Evolutionary conservation across 2,888 invertebrate genomes (phyloP), one percentile per base, ranked within the genome.

Genomic region (Graphium colonna): DNA sequence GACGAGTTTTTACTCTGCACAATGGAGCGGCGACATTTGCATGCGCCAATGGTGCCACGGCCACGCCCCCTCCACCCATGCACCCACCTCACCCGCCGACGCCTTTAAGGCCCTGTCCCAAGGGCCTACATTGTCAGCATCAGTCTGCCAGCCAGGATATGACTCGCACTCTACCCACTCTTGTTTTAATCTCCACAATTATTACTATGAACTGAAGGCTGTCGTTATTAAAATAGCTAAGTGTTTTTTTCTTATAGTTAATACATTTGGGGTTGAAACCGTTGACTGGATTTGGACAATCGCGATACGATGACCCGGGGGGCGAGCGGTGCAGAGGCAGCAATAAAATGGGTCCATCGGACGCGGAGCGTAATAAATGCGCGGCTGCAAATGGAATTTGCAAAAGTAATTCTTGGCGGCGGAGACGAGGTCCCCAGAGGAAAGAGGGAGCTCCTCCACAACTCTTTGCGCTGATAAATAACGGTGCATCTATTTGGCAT

Each of bases 11-110:
- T 80, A 53, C 48, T 57, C 51, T 61, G 68, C 70, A 82, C 82
- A 82, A 82, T 80, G 77, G 81, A 75, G 52, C 45, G 63, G 61
- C 68, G 61, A n/a, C 69, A 87, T 87, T 87, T 87, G 87, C 87
- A 85, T 87, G 84, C 71, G 61, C 71, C 68, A 68, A 69, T 69
- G 60, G 63, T 63, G 57, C 57, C 56, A 69, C 60, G 63, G 66
- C 67, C 67, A 66, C 67, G 65, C 67, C 65, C 60, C 58, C n/a
- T n/a, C n/a, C n/a, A n/a, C n/a, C n/a, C n/a, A n/a, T n/a, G 44
- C 43, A 21, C 26, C n/a, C 49, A 33, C 43, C 49, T 13, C 53
- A 5, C 18, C 42, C 54, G n/a, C 9, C 33, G n/a, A 15, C 48
- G 26, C 42, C n/a, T n/a, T n/a, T n/a, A n/a, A n/a, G n/a, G n/a